These are phyloP conservation scores for Solenopsis fugax DNA, from an alignment of 1,140 invertebrate genomes.

Conservation along the genomic window DNA sequence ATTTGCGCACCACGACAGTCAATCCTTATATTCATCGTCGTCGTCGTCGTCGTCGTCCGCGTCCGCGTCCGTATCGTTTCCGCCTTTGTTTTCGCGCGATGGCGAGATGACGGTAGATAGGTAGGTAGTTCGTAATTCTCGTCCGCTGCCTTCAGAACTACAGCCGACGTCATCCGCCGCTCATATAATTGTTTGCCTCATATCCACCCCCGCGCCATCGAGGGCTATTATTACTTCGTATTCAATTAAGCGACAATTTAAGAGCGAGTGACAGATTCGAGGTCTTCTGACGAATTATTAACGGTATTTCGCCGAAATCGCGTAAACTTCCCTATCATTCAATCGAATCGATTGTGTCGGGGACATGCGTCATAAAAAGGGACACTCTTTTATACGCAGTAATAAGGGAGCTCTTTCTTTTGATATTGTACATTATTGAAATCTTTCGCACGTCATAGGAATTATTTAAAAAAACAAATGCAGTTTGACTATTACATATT, in stretches of 20 bases:
- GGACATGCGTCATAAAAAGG: background rate
- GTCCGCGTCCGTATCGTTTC: constrained; percentile 31
- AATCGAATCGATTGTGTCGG: background rate
- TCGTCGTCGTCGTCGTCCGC: background rate
- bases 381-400: background rate
- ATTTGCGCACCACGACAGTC: constrained; percentile 65
- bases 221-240: constrained; percentile 67
- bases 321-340: background rate
- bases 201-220: constrained; percentile 71
- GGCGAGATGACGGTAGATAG: constrained; percentile 10
- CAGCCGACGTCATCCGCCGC: constrained; percentile 66
- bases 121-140: constrained; percentile 42
- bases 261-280: constrained; percentile 16
- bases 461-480: background rate
- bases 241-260: constrained; percentile 76
- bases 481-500: background rate
- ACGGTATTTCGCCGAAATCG: background rate
- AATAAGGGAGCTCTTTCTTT: background rate
- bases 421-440: background rate
- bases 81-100: constrained; percentile 39
- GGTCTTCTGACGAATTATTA: constrained; percentile 44
- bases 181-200: constrained; percentile 78
- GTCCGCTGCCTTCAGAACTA: constrained; percentile 56
- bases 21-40: background rate
- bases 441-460: background rate